Conservation (phyloP, 1,140 invertebrate genomes). For the Calliopsis andreniformis region DNA sequence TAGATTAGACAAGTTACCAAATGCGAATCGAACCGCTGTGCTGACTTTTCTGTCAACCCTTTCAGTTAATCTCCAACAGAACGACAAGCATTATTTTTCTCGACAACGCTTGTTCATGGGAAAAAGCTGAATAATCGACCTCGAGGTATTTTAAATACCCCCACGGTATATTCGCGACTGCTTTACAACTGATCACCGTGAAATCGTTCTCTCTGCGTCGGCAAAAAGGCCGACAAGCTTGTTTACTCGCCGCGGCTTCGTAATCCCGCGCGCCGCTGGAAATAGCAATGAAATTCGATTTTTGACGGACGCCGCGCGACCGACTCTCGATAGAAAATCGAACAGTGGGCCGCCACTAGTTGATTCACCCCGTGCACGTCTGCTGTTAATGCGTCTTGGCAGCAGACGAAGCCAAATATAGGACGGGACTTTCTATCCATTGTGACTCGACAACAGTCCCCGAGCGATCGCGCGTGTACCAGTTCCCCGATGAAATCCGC, state of each 20-base stretch:
- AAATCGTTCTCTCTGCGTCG: not conserved
- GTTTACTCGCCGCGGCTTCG: constrained; percentile 2
- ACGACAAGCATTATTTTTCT: too few relatives aligned
- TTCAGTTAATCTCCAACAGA: too few relatives aligned
- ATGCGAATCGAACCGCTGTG: not conserved
- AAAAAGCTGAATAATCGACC: too few relatives aligned
- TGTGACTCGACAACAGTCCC: constrained; percentile 4
- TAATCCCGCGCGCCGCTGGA: constrained; percentile 16
- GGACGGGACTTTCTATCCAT: constrained; percentile 39
- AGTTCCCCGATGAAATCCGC: not conserved
- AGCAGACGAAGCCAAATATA: constrained; percentile 43
- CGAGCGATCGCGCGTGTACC: not conserved
- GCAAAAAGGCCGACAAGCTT: not conserved
- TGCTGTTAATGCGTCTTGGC: constrained; percentile 32
- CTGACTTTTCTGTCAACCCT: too few relatives aligned
- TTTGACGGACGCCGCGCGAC: constrained; percentile 27
- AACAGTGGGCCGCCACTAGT: constrained; percentile 15
- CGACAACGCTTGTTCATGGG: too few relatives aligned
- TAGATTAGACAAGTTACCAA: not conserved
- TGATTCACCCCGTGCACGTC: constrained; percentile 28
- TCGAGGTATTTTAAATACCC: too few relatives aligned
- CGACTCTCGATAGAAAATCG: constrained; percentile 32
- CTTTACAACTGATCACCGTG: too few relatives aligned
- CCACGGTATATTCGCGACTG: too few relatives aligned
- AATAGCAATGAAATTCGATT: constrained; percentile 46